Base-by-base conservation (phyloP, 2,113 vertebrate species). In the Mionectes macconnelli region DNA sequence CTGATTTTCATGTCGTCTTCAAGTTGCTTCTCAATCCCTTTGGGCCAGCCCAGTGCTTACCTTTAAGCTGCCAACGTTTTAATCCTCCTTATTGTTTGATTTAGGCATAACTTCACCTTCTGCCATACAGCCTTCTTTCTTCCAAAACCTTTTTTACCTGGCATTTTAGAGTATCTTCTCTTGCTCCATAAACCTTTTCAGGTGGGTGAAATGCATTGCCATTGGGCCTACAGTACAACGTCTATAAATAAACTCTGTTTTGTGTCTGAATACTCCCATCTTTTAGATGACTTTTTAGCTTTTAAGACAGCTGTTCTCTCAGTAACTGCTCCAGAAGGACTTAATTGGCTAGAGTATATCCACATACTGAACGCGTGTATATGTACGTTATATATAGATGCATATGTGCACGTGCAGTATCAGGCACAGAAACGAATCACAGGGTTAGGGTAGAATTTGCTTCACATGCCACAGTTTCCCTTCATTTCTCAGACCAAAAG, bases 321-420 rank as follows among this genome's bases (percentile, higher is more conserved):
- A 21, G 6, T n/a, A 2, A 3, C 10, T 69, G 27, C 35, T 78
- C 7, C 0, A 3, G 27, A 53, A 77, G 15, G 39, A 47, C 44
- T 68, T 63, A 21, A 39, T 19, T 77, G 37, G 25, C 24, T 64
- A 22, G 14, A 69, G n/a, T n/a, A 49, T 3, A 19, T n/a, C 30
- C 21, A 27, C 10, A 7, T 52, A 49, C 10, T 10, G 23, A n/a
- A 37, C 12, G 4, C 9, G 4, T 27, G 27, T 53, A 27, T 10
- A 4, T 20, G 6, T 39, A 23, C 12, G 30, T 11, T 47, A 17
- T 50, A 21, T 52, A 16, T 7, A 22, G 22, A 33, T 21, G 12
- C 42, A 2, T 14, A 8, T 22, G 5, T 28, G 35, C 5, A 44
- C 4, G 27, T 2, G 9, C 1, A 37, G 9, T 47, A 31, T 68